Evolutionary conservation across 2,888 invertebrate genomes (phyloP).

Genomic region (Chelonus formosanus): DNA sequence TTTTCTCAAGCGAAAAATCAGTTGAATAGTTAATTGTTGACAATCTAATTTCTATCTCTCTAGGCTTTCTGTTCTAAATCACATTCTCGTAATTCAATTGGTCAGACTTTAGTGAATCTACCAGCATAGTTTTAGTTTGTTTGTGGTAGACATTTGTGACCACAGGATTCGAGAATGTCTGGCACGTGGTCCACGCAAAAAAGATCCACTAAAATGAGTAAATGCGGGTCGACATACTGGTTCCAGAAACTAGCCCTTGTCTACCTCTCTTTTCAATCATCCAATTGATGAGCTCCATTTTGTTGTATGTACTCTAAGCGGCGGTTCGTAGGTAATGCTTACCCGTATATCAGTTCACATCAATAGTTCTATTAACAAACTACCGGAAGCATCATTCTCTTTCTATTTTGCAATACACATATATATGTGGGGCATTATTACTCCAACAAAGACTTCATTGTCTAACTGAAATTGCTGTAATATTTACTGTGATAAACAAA

Average conservation of each 20-base stretch:
- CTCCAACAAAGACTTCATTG: conserved; percentile 44
- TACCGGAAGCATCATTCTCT: conserved; percentile 1
- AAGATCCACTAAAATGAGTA: conserved; percentile 24
- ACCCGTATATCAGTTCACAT: conserved; percentile 8
- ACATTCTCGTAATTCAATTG: conserved; percentile 6
- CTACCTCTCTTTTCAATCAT: conserved; percentile 4
- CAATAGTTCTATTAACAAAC: conserved; percentile 4
- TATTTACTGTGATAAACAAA: conserved; percentile 42
- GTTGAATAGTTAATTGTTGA: too few species aligned
- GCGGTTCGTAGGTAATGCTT: background rate
- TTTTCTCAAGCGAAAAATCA: too few species aligned
- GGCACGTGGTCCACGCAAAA: conserved; percentile 19
- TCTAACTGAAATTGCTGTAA: conserved; percentile 44
- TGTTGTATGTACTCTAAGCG: background rate
- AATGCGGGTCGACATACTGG: conserved; percentile 12
- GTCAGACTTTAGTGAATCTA: conserved; percentile 6
- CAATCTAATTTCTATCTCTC: background rate
- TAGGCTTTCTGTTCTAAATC: background rate
- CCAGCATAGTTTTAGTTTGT: conserved; percentile 27
- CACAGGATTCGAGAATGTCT: conserved; percentile 25
- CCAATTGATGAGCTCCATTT: conserved; percentile 12
- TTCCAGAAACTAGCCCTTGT: background rate
- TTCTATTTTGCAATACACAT: too few species aligned
- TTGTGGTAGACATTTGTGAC: conserved; percentile 24
- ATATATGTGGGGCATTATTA: conserved; percentile 32